phyloP scores from a whole-genome alignment of 2,888 invertebrate genomes.

The Epinotia bilunana region DNA sequence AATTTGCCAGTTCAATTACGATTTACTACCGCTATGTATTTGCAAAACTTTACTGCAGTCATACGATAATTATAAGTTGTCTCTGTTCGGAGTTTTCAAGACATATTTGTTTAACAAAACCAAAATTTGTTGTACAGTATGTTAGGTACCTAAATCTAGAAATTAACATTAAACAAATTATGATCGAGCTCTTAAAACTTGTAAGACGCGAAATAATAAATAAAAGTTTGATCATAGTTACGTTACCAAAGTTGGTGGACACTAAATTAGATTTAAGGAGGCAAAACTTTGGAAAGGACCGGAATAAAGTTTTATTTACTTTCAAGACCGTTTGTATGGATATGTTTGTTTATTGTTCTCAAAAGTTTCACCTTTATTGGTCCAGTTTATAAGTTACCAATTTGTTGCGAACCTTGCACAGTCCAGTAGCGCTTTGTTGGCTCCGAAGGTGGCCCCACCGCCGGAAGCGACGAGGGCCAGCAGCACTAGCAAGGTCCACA shows the following conservation, averaged over 20 bases:
- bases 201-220: not conserved
- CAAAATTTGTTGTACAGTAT: not conserved
- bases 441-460: conserved; percentile 70
- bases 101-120: not conserved
- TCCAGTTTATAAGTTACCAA: not conserved
- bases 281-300: conserved; percentile 9
- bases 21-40: conserved; percentile 34
- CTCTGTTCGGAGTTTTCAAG: not conserved
- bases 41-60: conserved; percentile 27
- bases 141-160: not conserved
- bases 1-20: conserved; percentile 52
- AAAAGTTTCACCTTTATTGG: conserved; percentile 12
- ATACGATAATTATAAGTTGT: conserved; percentile 3
- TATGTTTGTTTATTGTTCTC: not conserved
- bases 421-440: conserved; percentile 77
- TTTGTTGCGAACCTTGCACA: conserved; percentile 76
- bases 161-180: not conserved
- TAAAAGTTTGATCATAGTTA: not conserved
- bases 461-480: conserved; percentile 70
- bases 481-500: conserved; percentile 74
- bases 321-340: not conserved
- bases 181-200: not conserved
- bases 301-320: not conserved
- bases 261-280: conserved; percentile 7
- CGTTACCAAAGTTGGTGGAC: not conserved